Base-by-base conservation (phyloP, 1,140 invertebrate species). In the Nylanderia fulva region DNA sequence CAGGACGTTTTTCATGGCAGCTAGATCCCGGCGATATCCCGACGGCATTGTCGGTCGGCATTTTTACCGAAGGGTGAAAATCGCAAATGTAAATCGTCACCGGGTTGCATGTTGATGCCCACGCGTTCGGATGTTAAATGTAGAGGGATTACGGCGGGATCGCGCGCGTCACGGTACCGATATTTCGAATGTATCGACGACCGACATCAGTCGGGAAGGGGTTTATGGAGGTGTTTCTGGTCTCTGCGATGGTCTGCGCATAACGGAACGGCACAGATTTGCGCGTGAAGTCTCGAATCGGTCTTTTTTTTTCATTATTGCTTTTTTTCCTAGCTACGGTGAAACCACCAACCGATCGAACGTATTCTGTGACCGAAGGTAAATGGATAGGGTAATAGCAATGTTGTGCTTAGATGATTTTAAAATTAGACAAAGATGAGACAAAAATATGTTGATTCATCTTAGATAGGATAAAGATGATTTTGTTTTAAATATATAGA, bases 81-180 rank as follows among this genome's bases (percentile, higher is more conserved):
- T 76, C 72, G 72, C 72, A 84, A 84, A 84, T 84, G 80, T 84
- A 84, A 84, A 84, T 84, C 80, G 80, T 84, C 80, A 74, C 72
- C 80, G 71, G 42, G 80, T 76, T 84, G 80, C 80, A 63, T 82
- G 77, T 82, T 58, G 77, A 42, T 84, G 63, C 80, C 80, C 80
- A 84, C 80, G 80, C 72, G n/a, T 29, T 76, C 58, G 71, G 80
- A 84, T 82, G 77, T 82, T 82, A 82, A 82, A 72, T 72, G 77
- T 45, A 72, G 66, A 72, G 58, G 77, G 77, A 82, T 82, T 82
- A 82, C 45, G 52, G 66, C 64, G 52, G n/a, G n/a, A 52, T 58
- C 29, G 54, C 24, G 77, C 77, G 76, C 76, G 76, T 80, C 63
- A 80, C 64, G 24, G 77, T 71, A 58, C 48, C 77, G 77, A 82